Percentiles rank a stretch among this genome's conserved stretches.
Evolutionary conservation across 1,140 invertebrate genomes (phyloP).

Genomic region (Ooceraea biroi): DNA sequence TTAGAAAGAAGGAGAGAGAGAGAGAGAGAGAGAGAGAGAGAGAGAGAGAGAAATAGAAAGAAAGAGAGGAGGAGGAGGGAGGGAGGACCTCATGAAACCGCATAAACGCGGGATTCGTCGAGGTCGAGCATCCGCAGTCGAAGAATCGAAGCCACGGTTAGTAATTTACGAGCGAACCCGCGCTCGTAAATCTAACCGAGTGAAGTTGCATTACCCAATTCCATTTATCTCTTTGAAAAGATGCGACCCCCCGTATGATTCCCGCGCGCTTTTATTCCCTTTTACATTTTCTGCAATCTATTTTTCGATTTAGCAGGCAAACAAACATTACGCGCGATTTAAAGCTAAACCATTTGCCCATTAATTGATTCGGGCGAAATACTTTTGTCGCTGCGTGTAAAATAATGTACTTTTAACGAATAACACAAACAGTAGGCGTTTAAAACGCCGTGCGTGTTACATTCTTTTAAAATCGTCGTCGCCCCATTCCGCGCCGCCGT

Average conservation of each 20-base stretch:
- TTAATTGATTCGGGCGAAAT: constrained; percentile 61
- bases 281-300: constrained; percentile 62
- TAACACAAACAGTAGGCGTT: constrained; percentile 48
- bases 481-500: constrained; percentile 2
- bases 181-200: constrained; percentile 58
- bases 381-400: constrained; percentile 57
- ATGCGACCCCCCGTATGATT: constrained; percentile 58
- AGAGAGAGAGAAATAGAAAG: not conserved
- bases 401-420: constrained; percentile 62
- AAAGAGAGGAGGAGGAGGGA: not conserved
- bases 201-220: constrained; percentile 37
- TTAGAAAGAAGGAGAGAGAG: no score
- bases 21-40: no score
- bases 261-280: constrained; percentile 61
- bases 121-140: constrained; percentile 21
- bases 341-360: constrained; percentile 62
- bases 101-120: constrained; percentile 6
- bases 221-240: constrained; percentile 60
- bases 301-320: constrained; percentile 61
- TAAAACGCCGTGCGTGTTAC: constrained; percentile 53
- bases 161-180: constrained; percentile 58
- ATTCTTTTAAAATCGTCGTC: constrained; percentile 57
- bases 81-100: constrained; percentile 12
- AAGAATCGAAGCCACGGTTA: constrained; percentile 60
- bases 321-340: constrained; percentile 64